These are phyloP conservation scores for Cylindroiulus punctatus DNA, from an alignment of 2,888 invertebrate species.

Conservation along the genomic window DNA sequence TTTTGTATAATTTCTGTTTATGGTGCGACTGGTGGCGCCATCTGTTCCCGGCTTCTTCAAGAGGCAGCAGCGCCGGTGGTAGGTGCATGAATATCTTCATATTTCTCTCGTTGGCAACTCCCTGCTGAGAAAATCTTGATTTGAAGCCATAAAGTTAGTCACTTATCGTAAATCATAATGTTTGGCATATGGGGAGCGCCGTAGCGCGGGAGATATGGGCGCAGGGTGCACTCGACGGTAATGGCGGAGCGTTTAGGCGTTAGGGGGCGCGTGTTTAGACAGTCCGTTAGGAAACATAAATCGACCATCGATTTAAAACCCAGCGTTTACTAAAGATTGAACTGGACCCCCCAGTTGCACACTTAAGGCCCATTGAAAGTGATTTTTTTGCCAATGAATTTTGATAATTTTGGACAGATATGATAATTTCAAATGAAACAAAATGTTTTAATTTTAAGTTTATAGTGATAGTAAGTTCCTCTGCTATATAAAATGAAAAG, in stretches of 20 bases:
- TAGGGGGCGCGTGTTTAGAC: background rate
- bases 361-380: too few relatives aligned
- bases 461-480: too few relatives aligned
- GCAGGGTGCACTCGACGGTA: background rate
- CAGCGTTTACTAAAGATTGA: too few relatives aligned
- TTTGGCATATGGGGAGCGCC: background rate
- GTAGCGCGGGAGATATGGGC: background rate
- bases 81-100: background rate
- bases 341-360: too few relatives aligned
- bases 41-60: background rate
- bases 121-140: slow-evolving; percentile 38
- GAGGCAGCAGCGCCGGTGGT: background rate
- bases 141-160: slow-evolving; percentile 16
- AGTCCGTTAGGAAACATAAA: too few relatives aligned
- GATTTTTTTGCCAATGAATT: too few relatives aligned
- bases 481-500: too few relatives aligned
- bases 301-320: too few relatives aligned
- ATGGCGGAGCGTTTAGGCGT: slow-evolving; percentile 2
- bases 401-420: too few relatives aligned
- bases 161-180: slow-evolving; percentile 26
- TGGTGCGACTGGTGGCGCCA: background rate
- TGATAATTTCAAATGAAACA: too few relatives aligned
- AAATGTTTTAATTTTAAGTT: too few relatives aligned
- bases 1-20: background rate
- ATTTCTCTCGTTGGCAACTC: slow-evolving; percentile 16